Evolutionary conservation across 2,888 invertebrate genomes (phyloP), one percentile per base, ranked within the genome.

Genomic region (Polydrusus pterygomalis): DNA sequence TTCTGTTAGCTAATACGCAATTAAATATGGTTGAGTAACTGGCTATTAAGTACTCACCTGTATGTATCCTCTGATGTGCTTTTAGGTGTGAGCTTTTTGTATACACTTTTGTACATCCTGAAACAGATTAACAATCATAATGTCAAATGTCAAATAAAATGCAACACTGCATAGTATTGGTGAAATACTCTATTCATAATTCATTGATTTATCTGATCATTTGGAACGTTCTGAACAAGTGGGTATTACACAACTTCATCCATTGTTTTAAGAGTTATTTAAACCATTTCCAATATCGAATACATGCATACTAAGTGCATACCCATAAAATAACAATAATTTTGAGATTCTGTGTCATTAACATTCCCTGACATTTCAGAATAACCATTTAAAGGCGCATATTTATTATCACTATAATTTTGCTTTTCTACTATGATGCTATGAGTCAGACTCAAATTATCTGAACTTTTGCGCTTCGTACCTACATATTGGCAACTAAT

Each of bases 1-100:
- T n/a, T n/a, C n/a, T n/a, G 25, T 25, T 25, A 25, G 25, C 25
- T 25, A 25, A 25, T 25, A 3, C 25, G 5, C 5, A 25, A 25
- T 25, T 25, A 25, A 25, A 25, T 1, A 5, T 25, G 1, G 25
- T 25, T 25, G 25, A 25, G 25, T 40, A 49, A 54, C 25, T 38
- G n/a, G 43, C 45, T 25, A 20, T 30, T 45, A 67, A 17, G 18
- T 65, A 77, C 68, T 92, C 91, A 97, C 97, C 97, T 90, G 98
- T 98, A 87, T 98, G 98, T 89, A 98, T 97, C 89, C 98, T 92
- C 89, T 98, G 97, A 89, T 98, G 98, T 80, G 98, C 98, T 90
- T 98, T 98, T 81, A 98, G 91, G 89, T 98, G 98, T 84, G 97
- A 98, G 90, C 97, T 97, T 91, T 98, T 98, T 81, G 98, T 98